These are phyloP conservation scores for Xiphorhynchus erythropygius DNA, from an alignment of 2,797 vertebrate genomes.

Conservation along the genomic window DNA sequence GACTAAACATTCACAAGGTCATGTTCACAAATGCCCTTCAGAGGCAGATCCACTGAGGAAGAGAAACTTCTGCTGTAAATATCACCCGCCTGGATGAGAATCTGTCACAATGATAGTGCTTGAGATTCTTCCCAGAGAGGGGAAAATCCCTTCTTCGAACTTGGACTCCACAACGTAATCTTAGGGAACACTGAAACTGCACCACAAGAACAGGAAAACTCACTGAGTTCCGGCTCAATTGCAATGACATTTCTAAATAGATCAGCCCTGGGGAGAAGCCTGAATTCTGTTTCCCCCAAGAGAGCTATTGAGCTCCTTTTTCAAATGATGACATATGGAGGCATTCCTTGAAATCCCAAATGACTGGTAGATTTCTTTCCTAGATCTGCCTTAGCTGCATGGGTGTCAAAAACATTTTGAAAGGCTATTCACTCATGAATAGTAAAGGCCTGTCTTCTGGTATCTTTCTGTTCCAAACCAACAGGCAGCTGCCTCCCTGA, in stretches of 20 bases:
- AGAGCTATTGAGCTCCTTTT: not conserved
- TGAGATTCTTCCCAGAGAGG: not conserved
- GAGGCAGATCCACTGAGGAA: not conserved
- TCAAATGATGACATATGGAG: not conserved
- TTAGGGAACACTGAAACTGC: not conserved
- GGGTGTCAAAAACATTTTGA: not conserved
- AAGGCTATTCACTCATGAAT: not conserved
- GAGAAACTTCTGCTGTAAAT: not conserved
- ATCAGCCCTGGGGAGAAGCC: not conserved
- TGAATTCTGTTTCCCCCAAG: not conserved
- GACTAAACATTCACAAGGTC: not conserved
- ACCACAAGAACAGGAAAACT: not conserved
- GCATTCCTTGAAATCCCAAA: conserved; percentile 42
- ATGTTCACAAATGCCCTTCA: not conserved
- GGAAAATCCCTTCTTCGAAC: not conserved
- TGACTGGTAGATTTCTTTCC: not conserved
- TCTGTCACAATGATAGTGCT: not conserved
- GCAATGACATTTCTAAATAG: not conserved
- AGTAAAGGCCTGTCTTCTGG: not conserved
- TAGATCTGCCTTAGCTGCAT: not conserved
- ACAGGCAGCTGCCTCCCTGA: not conserved
- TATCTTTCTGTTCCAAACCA: not conserved
- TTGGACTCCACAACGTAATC: not conserved
- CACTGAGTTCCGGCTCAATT: not conserved
- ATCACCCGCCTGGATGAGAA: not conserved